Evolutionary conservation across 2,888 invertebrate genomes (phyloP).

Genomic region (Cloeon dipterum): DNA sequence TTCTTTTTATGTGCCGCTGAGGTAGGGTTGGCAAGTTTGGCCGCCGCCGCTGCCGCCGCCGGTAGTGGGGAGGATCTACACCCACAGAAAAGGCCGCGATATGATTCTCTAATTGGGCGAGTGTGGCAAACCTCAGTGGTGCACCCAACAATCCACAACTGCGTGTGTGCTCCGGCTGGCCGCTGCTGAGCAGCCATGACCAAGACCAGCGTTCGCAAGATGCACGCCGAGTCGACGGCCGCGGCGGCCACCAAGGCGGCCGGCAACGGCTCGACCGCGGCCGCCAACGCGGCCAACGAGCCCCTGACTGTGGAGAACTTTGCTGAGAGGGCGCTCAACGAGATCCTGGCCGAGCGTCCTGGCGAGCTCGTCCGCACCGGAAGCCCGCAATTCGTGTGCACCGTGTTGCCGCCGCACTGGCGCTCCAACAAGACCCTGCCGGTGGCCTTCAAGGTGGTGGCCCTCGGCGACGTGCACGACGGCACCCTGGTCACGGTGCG

Average conservation of each 20-base stretch:
- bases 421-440: conserved; percentile 92
- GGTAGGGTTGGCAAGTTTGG: not conserved
- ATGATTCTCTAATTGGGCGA: conserved; percentile 2
- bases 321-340: conserved; percentile 64
- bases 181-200: conserved; percentile 1
- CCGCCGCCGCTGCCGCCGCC: not conserved
- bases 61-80: not conserved
- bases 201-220: not conserved
- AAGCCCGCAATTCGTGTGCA: conserved; percentile 81
- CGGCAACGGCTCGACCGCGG: not conserved
- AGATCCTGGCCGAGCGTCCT: conserved; percentile 70
- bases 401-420: conserved; percentile 88
- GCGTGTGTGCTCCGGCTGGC: too few relatives aligned
- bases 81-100: conserved; percentile 2
- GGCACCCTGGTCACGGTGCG: conserved; percentile 83
- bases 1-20: too few relatives aligned
- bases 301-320: conserved; percentile 52
- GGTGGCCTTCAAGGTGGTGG: conserved; percentile 83
- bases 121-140: conserved; percentile 2
- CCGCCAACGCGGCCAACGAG: not conserved
- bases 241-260: conserved; percentile 1
- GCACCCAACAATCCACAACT: too few relatives aligned
- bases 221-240: conserved; percentile 3
- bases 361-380: conserved; percentile 86
- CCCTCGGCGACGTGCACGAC: conserved; percentile 77